Base-by-base conservation (phyloP, 1,140 invertebrate genomes). In the Chironomus striatipennis region DNA sequence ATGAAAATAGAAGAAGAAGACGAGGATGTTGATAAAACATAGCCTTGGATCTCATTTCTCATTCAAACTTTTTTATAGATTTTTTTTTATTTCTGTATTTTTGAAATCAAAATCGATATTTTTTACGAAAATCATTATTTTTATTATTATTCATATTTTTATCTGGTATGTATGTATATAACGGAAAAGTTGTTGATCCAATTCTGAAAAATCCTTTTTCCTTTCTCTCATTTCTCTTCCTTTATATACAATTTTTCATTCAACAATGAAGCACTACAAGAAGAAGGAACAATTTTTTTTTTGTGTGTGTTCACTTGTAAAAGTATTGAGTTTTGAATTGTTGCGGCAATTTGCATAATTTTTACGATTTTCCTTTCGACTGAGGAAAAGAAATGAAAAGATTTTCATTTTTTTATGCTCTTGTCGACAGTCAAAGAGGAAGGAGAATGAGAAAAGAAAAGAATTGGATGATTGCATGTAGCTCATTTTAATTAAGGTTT, bases 281-380 rank as follows among this genome's bases (percentile, higher is more conserved):
- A 34, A 34, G 24, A 34, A 34, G 24, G 24, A 34, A 34, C n/a
- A n/a, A 5, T 5, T 34, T 34, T 5, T 34, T 34, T 34, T 34
- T 34, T 34, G 8, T 57, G 47, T 57, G 47, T 57, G 47, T 57
- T 57, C n/a, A n/a, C n/a, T 12, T 57, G 47, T 57, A 12, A 18
- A 18, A 70, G 10, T 9, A 20, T 70, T 34, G 24, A 34, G 24
- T 34, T 70, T 70, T 70, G 65, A 70, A 70, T 70, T 70, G 65
- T 57, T 70, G 65, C 65, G 65, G 65, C 18, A 70, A 70, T 70
- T 70, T 70, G 65, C 65, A 70, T 70, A 70, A 70, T 18, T 70
- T 70, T 70, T 70, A 57, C 47, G 47, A 57, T 5, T 57, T 12
- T 57, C 8, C 12, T 57, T 34, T 2, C 24, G 5, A 34, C 24